A percentile compares a stretch with the other conserved stretches of the same genome.
Conservation (phyloP, 2,113 vertebrate genomes). For the Coptodon rendalli region DNA sequence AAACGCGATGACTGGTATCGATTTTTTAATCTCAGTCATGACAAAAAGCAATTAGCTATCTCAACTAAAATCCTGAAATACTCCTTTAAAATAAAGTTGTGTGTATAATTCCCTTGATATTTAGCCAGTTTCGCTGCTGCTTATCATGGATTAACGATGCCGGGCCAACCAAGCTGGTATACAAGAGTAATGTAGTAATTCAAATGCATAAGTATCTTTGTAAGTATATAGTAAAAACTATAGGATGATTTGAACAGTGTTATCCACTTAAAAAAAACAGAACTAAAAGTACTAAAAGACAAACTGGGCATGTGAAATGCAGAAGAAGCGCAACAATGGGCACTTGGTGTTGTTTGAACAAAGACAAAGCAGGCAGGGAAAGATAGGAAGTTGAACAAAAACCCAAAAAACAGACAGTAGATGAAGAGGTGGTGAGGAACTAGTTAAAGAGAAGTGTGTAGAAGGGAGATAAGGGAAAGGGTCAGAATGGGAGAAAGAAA, state of each 20-base stretch:
- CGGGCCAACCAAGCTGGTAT: no score
- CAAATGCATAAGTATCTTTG: neutral
- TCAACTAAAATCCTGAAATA: neutral
- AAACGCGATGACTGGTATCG: neutral
- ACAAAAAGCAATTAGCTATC: neutral
- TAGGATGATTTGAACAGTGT: neutral
- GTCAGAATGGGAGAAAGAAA: neutral
- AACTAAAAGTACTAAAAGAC: neutral
- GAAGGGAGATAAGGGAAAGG: conserved; percentile 24
- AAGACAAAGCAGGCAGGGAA: neutral
- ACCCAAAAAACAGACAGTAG: neutral
- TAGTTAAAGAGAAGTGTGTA: neutral
- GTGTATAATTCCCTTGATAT: neutral
- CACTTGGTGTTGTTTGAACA: neutral
- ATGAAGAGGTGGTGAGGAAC: neutral
- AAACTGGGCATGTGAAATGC: neutral
- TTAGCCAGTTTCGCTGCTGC: neutral
- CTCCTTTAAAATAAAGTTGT: neutral
- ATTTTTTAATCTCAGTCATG: neutral
- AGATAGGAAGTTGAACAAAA: neutral
- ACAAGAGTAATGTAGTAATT: neutral
- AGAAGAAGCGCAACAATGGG: neutral
- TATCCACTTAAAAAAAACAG: accelerated
- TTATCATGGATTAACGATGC: neutral
- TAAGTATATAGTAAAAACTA: neutral